phyloP scores from a whole-genome alignment of 1,140 invertebrate genomes.

The Drosophila insularis region DNA sequence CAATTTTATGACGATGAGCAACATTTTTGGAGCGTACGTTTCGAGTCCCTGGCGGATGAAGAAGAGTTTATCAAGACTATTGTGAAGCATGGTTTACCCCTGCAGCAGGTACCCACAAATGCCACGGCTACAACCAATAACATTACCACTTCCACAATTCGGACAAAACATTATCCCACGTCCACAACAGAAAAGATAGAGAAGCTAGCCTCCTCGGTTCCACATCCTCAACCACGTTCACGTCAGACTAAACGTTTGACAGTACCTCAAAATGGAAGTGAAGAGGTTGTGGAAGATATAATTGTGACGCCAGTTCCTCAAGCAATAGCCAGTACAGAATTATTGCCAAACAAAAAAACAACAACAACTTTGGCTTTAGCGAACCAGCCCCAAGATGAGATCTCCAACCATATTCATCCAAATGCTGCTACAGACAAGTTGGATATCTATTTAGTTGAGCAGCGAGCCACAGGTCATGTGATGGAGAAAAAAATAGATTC shows the following conservation, averaged over 20 bases:
- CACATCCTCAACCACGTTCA: constrained; percentile 7
- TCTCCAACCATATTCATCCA: neutral
- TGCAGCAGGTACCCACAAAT: neutral
- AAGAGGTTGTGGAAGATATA: neutral
- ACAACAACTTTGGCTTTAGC: neutral
- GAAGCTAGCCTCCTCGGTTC: neutral
- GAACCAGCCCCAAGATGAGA: neutral
- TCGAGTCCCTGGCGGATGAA: constrained; percentile 43
- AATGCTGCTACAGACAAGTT: neutral
- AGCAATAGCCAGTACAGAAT: neutral
- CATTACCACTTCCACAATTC: neutral
- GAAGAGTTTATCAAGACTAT: constrained; percentile 32
- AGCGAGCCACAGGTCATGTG: constrained; percentile 20
- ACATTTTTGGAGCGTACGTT: constrained; percentile 65
- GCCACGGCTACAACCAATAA: neutral
- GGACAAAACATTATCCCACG: neutral
- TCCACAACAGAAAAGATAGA: neutral
- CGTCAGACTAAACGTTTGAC: neutral
- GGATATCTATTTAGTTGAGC: constrained; percentile 29
- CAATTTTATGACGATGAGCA: constrained; percentile 64
- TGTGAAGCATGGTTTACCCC: neutral
- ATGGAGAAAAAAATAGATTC: constrained; percentile 52
- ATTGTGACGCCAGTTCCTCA: neutral
- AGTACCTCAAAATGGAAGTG: neutral
- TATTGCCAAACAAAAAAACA: neutral